These are phyloP conservation scores for Heliconius aoede DNA, from an alignment of 2,888 invertebrate genomes.

Conservation along the genomic window DNA sequence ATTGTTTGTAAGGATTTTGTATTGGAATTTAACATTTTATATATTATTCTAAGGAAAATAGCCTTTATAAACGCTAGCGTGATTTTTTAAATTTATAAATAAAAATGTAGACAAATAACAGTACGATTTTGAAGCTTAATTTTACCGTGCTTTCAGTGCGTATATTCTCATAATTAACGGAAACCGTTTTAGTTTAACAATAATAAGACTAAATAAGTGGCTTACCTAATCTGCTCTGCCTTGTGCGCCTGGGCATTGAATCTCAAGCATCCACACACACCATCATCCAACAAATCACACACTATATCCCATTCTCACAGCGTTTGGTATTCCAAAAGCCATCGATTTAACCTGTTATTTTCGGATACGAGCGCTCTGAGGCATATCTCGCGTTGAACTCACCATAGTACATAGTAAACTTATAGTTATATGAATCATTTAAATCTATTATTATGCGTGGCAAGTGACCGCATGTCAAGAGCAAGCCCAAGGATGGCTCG, in stretches of 20 bases:
- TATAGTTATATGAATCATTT: conserved; percentile 74
- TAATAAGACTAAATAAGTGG: conserved; percentile 1
- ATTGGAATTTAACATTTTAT: background rate
- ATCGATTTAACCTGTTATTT: conserved; percentile 33
- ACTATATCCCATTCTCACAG: conserved; percentile 37
- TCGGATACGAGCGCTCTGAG: conserved; percentile 51
- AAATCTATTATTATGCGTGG: conserved; percentile 81
- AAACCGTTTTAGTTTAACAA: conserved; percentile 3
- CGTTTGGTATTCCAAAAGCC: conserved; percentile 44
- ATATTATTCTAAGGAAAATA: background rate
- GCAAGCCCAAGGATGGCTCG: conserved; percentile 65
- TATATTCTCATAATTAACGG: background rate
- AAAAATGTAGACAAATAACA: background rate
- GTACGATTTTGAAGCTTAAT: background rate
- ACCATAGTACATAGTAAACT: conserved; percentile 65
- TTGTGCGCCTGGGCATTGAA: conserved; percentile 62
- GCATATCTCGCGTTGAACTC: conserved; percentile 74
- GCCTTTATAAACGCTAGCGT: too few species aligned
- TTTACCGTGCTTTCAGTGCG: background rate
- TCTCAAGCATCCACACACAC: conserved; percentile 53
- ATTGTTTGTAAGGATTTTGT: background rate
- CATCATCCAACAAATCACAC: conserved; percentile 42
- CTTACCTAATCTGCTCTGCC: conserved; percentile 58
- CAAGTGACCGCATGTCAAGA: conserved; percentile 81
- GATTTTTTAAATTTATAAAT: background rate